These are phyloP conservation scores for Falcaria lacertinaria DNA, from an alignment of 2,888 invertebrate species.

Conservation along the genomic window DNA sequence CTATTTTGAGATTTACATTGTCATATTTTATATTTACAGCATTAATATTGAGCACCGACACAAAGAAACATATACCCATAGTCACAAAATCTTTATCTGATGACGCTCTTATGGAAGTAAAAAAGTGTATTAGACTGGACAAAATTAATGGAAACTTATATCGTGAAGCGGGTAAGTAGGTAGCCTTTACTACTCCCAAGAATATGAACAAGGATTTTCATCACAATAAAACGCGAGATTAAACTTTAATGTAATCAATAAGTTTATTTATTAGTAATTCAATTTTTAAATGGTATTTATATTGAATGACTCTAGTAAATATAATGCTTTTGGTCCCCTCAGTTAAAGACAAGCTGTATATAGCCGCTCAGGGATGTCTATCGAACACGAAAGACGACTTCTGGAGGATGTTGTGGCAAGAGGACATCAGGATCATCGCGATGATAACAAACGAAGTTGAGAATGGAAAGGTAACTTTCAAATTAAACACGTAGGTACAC, in stretches of 20 bases:
- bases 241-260: too few species aligned
- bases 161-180: conserved; percentile 35
- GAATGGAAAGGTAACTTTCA: conserved; percentile 92
- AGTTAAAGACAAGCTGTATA: conserved; percentile 83
- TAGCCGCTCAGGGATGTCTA: conserved; percentile 96
- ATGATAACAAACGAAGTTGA: conserved; percentile 99
- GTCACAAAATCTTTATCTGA: conserved; percentile 60
- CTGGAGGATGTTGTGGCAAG: conserved; percentile 99
- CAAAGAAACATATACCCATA: conserved; percentile 35
- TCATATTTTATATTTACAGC: conserved; percentile 35
- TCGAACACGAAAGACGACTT: conserved; percentile 94
- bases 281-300: too few species aligned
- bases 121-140: conserved; percentile 46
- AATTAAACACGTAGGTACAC: too few species aligned
- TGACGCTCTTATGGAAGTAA: conserved; percentile 53
- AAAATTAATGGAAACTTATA: conserved; percentile 50
- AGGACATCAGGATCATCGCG: conserved; percentile 96
- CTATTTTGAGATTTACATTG: too few species aligned
- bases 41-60: conserved; percentile 38
- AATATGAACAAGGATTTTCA: not conserved
- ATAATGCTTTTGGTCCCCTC: not conserved
- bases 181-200: not conserved
- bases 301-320: too few species aligned
- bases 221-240: not conserved
- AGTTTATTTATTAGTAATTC: too few species aligned